Conservation (phyloP, 1,140 invertebrate genomes). For the Colletes latitarsis region DNA sequence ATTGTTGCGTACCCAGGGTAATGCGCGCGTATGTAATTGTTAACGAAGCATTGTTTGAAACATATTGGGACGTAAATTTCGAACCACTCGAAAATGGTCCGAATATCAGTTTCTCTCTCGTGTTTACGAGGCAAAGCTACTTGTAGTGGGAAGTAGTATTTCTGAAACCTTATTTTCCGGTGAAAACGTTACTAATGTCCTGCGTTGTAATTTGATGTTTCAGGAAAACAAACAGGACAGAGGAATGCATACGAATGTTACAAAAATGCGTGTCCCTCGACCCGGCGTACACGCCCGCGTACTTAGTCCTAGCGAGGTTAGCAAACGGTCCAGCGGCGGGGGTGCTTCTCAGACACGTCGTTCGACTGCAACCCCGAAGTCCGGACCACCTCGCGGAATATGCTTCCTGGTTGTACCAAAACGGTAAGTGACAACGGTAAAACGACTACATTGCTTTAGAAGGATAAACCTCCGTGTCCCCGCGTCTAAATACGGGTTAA, state of each 20-base stretch:
- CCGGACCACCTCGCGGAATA: slow-evolving; percentile 86
- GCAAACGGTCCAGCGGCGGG: slow-evolving; percentile 81
- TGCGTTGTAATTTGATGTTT: slow-evolving; percentile 54
- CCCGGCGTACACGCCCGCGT: slow-evolving; percentile 85
- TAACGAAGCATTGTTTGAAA: neutral
- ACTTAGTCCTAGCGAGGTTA: slow-evolving; percentile 85
- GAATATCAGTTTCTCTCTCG: slow-evolving; percentile 22
- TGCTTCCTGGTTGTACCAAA: slow-evolving; percentile 85
- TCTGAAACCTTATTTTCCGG: no score
- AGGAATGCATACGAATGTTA: slow-evolving; percentile 85
- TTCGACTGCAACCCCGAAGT: slow-evolving; percentile 84
- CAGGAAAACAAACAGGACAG: slow-evolving; percentile 85
- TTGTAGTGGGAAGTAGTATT: no score
- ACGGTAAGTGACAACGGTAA: slow-evolving; percentile 79
- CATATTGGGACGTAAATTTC: no score
- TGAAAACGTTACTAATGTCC: slow-evolving; percentile 15
- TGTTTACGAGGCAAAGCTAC: neutral
- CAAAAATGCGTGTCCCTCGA: slow-evolving; percentile 85
- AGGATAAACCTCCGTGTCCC: slow-evolving; percentile 26
- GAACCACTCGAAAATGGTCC: neutral
- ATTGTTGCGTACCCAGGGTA: neutral
- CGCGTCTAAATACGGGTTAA: slow-evolving; percentile 22
- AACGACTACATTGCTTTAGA: slow-evolving; percentile 9
- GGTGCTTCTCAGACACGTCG: slow-evolving; percentile 82
- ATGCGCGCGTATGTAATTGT: neutral